phyloP scores from a whole-genome alignment of 92 coral and sea anemone species.

The Ricordea florida region DNA sequence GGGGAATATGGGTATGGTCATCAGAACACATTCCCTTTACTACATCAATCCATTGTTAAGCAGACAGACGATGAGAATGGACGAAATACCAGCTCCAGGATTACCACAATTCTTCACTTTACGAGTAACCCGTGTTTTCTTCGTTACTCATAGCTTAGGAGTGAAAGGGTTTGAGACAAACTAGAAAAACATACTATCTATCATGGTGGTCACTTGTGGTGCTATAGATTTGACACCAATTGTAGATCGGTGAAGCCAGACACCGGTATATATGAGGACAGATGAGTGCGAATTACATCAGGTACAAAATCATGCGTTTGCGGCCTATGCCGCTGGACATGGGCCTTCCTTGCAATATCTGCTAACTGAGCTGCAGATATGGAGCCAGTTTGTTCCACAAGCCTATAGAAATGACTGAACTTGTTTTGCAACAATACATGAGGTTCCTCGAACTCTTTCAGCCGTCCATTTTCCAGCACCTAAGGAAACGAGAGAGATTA shows the following conservation, averaged over 20 bases:
- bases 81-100: too few species aligned
- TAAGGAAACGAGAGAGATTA: not conserved
- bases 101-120: too few species aligned
- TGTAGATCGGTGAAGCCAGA: slow-evolving; percentile 66
- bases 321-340: slow-evolving; percentile 47
- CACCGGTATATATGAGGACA: slow-evolving; percentile 64
- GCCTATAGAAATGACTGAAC: slow-evolving; percentile 68
- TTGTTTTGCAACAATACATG: slow-evolving; percentile 72
- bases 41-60: too few species aligned
- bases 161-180: too few species aligned
- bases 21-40: too few species aligned
- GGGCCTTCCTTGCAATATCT: slow-evolving; percentile 73
- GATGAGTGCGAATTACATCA: slow-evolving; percentile 36
- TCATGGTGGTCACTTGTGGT: too few species aligned
- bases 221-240: slow-evolving; percentile 52
- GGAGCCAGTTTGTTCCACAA: slow-evolving; percentile 89
- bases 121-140: too few species aligned
- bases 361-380: slow-evolving; percentile 54
- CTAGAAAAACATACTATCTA: too few species aligned
- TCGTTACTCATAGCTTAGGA: too few species aligned
- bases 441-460: slow-evolving; percentile 93
- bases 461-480: slow-evolving; percentile 90
- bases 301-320: slow-evolving; percentile 49
- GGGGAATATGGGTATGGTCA: too few species aligned
- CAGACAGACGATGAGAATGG: too few species aligned